Conservation (phyloP, 2,888 invertebrate species). For the Lasius platythorax region DNA sequence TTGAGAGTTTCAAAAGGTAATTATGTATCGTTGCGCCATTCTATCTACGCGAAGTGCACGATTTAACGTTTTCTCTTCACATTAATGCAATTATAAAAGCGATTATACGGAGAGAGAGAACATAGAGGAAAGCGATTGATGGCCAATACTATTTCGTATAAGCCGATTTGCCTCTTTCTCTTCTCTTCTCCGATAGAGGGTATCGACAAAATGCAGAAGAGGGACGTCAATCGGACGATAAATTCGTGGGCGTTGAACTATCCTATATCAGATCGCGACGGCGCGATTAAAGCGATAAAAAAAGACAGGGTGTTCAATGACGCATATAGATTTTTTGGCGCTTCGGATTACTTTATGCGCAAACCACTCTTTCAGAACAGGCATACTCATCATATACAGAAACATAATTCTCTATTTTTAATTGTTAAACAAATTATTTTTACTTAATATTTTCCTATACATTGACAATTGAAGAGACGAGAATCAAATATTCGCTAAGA, state of each 20-base stretch:
- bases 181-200: slow-evolving; percentile 26
- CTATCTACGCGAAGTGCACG: background rate
- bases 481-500: background rate
- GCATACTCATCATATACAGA: background rate
- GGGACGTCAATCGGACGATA: slow-evolving; percentile 32
- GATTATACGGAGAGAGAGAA: background rate
- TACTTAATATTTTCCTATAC: background rate
- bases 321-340: slow-evolving; percentile 9
- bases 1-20: background rate
- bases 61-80: background rate
- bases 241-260: slow-evolving; percentile 46
- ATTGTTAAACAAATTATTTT: background rate
- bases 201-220: slow-evolving; percentile 45
- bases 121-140: slow-evolving; percentile 13
- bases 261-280: slow-evolving; percentile 19
- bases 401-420: background rate
- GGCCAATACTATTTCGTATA: slow-evolving; percentile 6
- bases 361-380: background rate
- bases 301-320: slow-evolving; percentile 9
- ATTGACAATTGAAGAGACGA: background rate
- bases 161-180: slow-evolving; percentile 3
- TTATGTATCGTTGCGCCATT: background rate
- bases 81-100: slow-evolving; percentile 36
- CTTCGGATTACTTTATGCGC: slow-evolving; percentile 8
- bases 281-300: slow-evolving; percentile 46